Evolutionary conservation across 2,797 vertebrate species (phyloP), one percentile per base, ranked within the genome.

Genomic region (Sphenodon punctatus): DNA sequence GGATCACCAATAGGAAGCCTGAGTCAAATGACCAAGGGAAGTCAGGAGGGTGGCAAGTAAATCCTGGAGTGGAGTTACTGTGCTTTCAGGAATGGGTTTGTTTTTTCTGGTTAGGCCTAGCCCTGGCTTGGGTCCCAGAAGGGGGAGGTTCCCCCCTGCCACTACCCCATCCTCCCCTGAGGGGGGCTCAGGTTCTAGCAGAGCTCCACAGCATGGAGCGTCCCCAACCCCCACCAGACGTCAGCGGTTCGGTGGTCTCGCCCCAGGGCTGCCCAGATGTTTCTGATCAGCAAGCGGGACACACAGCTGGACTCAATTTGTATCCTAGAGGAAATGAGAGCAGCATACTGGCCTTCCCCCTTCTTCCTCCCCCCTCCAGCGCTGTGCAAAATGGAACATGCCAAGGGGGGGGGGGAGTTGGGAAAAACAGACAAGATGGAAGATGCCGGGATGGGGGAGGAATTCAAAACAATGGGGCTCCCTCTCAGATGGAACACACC

Each of bases 61-160:
- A 89, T 89, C 10, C 15, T 76, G 85, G 80, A 82, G 86, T 88
- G 87, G 80, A 88, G 51, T 80, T 61, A 75, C 38, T 59, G 88
- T 9, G 49, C 49, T 27, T 22, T 48, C 45, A 22, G 25, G 46
- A 48, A 13, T 27, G 25, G 48, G n/a, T 51, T 27, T 27, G 25
- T 14, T 48, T 51, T 49, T 53, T n/a, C n/a, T 30, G n/a, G n/a
- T 25, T 27, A n/a, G 48, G 48, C 7, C 25, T 25, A 15, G 51
- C 25, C 25, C 49, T 30, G 49, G n/a, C 27, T 49, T 30, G 5
- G n/a, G 27, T 53, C n/a, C 49, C 49, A n/a, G n/a, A n/a, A n/a
- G n/a, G n/a, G n/a, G n/a, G n/a, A n/a, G n/a, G 34, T 30, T 23
- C 49, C 45, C 36, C 16, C 3, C 45, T 17, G 43, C 20, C 30